phyloP scores from a whole-genome alignment of 2,888 invertebrate species.

The Protophormia terraenovae region DNA sequence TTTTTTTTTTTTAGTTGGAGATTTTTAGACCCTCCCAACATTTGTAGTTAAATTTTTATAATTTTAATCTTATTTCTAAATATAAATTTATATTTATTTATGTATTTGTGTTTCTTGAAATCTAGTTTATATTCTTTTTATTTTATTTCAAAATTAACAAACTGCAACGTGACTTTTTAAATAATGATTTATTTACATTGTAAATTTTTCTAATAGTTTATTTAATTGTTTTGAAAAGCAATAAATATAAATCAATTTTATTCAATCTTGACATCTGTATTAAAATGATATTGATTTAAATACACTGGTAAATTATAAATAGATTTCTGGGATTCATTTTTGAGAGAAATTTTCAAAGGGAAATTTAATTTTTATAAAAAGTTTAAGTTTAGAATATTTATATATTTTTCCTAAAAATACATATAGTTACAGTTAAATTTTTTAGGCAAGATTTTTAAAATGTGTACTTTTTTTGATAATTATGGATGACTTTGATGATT shows the following conservation, averaged over 20 bases:
- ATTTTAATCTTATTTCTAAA: not conserved
- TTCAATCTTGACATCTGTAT: not conserved
- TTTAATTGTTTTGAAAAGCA: not conserved
- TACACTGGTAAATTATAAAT: not conserved
- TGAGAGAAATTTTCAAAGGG: not conserved
- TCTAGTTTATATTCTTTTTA: not conserved
- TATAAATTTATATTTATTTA: not conserved
- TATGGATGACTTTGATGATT: too few species aligned
- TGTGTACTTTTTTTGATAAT: too few species aligned
- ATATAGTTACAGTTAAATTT: too few species aligned
- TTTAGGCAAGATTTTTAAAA: too few species aligned
- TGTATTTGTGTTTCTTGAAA: not conserved
- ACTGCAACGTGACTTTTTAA: not conserved
- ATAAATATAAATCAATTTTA: not conserved
- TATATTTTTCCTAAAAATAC: too few species aligned
- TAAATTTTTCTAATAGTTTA: not conserved
- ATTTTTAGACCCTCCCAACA: not conserved
- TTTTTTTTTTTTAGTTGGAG: not conserved
- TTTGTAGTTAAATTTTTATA: not conserved
- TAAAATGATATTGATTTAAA: not conserved
- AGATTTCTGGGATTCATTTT: too few species aligned
- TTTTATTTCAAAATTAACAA: not conserved
- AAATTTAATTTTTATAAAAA: too few species aligned
- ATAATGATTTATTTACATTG: not conserved
- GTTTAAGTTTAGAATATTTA: too few species aligned